A percentile compares a stretch with the other conserved stretches of the same genome.
Evolutionary conservation across 2,888 invertebrate species (phyloP).

Genomic region (Chorisops tibialis): DNA sequence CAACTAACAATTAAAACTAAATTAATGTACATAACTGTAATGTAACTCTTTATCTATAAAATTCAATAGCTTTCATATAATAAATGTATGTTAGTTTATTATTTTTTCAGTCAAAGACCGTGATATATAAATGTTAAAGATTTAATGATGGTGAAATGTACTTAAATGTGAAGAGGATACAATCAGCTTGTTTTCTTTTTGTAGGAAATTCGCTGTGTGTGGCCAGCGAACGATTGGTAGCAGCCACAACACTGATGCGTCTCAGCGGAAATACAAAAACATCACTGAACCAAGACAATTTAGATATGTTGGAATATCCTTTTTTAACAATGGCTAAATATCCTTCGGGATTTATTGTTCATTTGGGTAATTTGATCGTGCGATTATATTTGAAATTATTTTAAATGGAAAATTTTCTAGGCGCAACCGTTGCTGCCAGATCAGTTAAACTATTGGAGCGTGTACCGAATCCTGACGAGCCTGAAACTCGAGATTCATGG

Average conservation of each 20-base stretch:
- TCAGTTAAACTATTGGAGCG: slow-evolving; percentile 80
- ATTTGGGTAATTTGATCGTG: slow-evolving; percentile 64
- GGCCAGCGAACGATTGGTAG: slow-evolving; percentile 60
- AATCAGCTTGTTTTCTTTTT: no score
- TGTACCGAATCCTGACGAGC: slow-evolving; percentile 81
- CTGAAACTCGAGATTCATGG: slow-evolving; percentile 90
- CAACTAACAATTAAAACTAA: no score
- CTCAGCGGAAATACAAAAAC: slow-evolving; percentile 62
- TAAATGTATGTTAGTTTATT: no score
- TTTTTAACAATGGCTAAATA: slow-evolving; percentile 91
- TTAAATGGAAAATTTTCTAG: slow-evolving; percentile 43
- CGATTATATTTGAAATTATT: not conserved
- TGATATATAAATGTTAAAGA: no score
- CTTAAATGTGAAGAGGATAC: no score
- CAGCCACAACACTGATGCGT: slow-evolving; percentile 56
- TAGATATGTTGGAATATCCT: slow-evolving; percentile 92
- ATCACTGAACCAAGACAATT: slow-evolving; percentile 69
- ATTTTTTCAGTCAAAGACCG: no score
- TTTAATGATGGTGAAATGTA: no score
- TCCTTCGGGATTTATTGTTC: slow-evolving; percentile 82
- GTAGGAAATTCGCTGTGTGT: slow-evolving; percentile 72
- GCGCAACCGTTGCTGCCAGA: slow-evolving; percentile 79
- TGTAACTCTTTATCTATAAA: no score
- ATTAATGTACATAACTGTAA: no score
- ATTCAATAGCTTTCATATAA: no score